Conservation (phyloP, 92 coral and sea anemone species). For the Parazoanthus darwini region DNA sequence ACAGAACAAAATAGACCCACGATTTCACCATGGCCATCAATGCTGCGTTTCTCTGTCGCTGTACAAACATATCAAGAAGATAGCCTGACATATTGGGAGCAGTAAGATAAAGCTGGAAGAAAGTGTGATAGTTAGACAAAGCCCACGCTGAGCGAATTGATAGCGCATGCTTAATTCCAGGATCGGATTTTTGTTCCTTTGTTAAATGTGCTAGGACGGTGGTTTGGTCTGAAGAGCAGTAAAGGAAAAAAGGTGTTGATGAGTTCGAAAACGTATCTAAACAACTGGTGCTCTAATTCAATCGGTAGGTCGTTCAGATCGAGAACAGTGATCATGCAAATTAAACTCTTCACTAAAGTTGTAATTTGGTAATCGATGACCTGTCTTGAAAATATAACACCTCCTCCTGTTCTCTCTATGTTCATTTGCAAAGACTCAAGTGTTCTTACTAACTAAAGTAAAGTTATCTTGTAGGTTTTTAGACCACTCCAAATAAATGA, state of each 20-base stretch:
- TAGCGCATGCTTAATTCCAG: constrained; percentile 90
- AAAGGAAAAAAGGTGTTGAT: constrained; percentile 8
- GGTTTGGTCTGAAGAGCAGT: constrained; percentile 66
- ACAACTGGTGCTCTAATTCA: background rate
- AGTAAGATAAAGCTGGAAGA: constrained; percentile 96
- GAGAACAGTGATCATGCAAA: background rate
- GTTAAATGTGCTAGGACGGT: constrained; percentile 80
- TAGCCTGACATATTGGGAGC: constrained; percentile 99
- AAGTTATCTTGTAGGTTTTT: too few relatives aligned
- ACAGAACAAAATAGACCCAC: constrained; percentile 94
- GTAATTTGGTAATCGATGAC: too few relatives aligned
- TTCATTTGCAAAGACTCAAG: too few relatives aligned
- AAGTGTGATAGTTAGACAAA: constrained; percentile 98
- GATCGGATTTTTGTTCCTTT: constrained; percentile 77
- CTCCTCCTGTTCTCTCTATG: too few relatives aligned
- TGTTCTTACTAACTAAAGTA: too few relatives aligned
- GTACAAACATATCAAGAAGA: constrained; percentile 95
- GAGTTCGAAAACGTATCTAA: background rate
- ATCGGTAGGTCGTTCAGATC: too few relatives aligned
- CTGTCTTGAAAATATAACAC: too few relatives aligned
- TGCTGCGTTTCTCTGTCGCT: constrained; percentile 91
- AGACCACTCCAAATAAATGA: too few relatives aligned
- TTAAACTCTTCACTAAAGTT: background rate
- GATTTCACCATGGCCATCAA: constrained; percentile 95
- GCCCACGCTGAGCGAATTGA: constrained; percentile 96